Conservation (phyloP, 2,888 invertebrate species). For the Drosophila imparisetae region DNA sequence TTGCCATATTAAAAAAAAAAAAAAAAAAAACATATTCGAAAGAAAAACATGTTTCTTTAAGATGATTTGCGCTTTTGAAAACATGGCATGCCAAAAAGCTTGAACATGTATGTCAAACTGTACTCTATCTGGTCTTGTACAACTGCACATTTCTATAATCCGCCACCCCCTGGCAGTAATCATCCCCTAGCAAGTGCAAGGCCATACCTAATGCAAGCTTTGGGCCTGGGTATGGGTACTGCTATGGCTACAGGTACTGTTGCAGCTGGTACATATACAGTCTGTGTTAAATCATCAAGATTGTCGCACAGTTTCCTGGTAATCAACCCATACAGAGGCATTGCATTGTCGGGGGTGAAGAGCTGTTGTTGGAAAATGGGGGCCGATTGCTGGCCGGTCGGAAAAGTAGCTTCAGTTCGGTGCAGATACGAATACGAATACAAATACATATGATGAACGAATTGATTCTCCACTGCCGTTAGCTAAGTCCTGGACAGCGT, state of each 20-base stretch:
- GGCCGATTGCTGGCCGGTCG: slow-evolving; percentile 35
- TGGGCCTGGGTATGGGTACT: background rate
- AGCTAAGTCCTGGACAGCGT: slow-evolving; percentile 45
- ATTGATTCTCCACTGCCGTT: slow-evolving; percentile 33
- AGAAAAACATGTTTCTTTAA: background rate
- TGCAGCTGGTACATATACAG: background rate
- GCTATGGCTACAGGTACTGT: background rate
- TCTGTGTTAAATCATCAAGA: slow-evolving; percentile 44
- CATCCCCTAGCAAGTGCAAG: slow-evolving; percentile 18
- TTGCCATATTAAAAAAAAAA: no score
- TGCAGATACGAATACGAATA: slow-evolving; percentile 16
- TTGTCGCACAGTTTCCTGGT: slow-evolving; percentile 42
- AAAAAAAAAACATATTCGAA: background rate
- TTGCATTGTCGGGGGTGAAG: slow-evolving; percentile 5
- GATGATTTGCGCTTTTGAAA: background rate
- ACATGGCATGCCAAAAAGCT: background rate
- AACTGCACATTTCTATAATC: slow-evolving; percentile 16
- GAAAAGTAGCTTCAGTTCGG: slow-evolving; percentile 46
- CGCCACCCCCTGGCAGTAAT: background rate
- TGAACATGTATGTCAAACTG: slow-evolving; percentile 8
- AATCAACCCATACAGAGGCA: slow-evolving; percentile 52
- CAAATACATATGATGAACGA: slow-evolving; percentile 41
- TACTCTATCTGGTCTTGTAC: background rate
- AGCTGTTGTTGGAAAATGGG: background rate
- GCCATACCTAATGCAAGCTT: slow-evolving; percentile 11